phyloP scores from a whole-genome alignment of 2,113 vertebrate genomes.

The Rhea pennata region DNA sequence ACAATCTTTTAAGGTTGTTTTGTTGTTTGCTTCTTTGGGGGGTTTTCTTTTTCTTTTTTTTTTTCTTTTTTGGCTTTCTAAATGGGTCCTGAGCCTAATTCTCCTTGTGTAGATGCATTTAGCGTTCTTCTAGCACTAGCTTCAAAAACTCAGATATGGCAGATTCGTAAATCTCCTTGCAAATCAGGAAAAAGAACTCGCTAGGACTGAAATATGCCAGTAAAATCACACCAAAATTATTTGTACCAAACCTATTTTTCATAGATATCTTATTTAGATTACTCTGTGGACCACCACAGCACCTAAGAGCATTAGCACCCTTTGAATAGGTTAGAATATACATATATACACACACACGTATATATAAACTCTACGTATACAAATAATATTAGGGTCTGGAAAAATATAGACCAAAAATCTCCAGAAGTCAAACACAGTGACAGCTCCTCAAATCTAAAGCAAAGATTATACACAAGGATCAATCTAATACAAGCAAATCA shows the following conservation, averaged over 20 bases:
- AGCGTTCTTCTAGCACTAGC: fast-evolving
- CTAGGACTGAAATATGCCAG: neutral
- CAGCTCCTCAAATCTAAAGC: neutral
- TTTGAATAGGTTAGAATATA: neutral
- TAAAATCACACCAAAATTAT: neutral
- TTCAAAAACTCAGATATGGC: neutral
- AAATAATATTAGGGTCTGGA: neutral
- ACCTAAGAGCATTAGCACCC: neutral
- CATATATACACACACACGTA: no score
- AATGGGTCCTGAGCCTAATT: fast-evolving
- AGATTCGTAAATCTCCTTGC: neutral
- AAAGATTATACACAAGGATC: neutral
- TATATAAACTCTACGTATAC: no score
- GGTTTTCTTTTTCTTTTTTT: no score
- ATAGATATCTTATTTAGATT: no score
- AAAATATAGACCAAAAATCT: neutral
- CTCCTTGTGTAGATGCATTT: neutral
- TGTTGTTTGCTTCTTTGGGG: fast-evolving
- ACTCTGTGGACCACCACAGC: fast-evolving
- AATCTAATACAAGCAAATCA: fast-evolving
- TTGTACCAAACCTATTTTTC: neutral
- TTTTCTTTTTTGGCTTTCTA: neutral
- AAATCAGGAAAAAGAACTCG: neutral
- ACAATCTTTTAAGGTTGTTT: neutral
- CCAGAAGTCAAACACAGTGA: neutral